Percentiles rank a stretch among this genome's conserved stretches.
These are phyloP conservation scores for Acanthosepion pharaonis DNA, from an alignment of 2,888 invertebrate species.

Conservation along the genomic window DNA sequence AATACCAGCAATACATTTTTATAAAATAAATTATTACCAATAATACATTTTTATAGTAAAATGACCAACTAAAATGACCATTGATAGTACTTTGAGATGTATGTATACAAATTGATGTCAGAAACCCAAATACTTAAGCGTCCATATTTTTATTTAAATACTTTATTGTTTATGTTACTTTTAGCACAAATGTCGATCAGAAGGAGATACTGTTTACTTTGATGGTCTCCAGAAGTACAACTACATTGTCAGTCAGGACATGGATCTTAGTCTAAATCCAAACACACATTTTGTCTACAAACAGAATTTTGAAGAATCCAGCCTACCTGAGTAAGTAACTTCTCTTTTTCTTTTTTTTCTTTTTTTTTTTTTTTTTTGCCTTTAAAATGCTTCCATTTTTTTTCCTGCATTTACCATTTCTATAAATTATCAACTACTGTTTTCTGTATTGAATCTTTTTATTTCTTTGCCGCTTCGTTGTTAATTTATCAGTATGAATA, in stretches of 20 bases:
- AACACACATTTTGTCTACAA: slow-evolving; percentile 57
- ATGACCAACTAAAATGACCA: too few species aligned
- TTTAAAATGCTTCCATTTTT: too few species aligned
- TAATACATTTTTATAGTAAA: too few species aligned
- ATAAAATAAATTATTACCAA: too few species aligned
- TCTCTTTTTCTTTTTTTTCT: background rate
- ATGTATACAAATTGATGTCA: background rate
- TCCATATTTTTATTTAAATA: too few species aligned
- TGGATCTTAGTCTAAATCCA: slow-evolving; percentile 64
- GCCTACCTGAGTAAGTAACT: slow-evolving; percentile 57
- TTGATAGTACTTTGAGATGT: background rate
- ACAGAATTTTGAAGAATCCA: slow-evolving; percentile 63
- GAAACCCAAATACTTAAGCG: background rate
- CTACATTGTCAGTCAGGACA: slow-evolving; percentile 69
- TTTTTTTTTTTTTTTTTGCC: too few species aligned
- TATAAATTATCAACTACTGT: too few species aligned
- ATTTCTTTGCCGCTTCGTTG: too few species aligned
- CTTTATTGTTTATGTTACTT: slow-evolving; percentile 35
- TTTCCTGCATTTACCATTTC: too few species aligned
- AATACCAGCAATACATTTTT: too few species aligned
- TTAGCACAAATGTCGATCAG: slow-evolving; percentile 73
- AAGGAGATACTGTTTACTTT: slow-evolving; percentile 72
- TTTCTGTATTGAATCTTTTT: too few species aligned
- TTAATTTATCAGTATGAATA: too few species aligned
- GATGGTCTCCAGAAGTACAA: slow-evolving; percentile 62